Base-by-base conservation (phyloP, 2,113 vertebrate genomes). In the Thamnophis sirtalis region DNA sequence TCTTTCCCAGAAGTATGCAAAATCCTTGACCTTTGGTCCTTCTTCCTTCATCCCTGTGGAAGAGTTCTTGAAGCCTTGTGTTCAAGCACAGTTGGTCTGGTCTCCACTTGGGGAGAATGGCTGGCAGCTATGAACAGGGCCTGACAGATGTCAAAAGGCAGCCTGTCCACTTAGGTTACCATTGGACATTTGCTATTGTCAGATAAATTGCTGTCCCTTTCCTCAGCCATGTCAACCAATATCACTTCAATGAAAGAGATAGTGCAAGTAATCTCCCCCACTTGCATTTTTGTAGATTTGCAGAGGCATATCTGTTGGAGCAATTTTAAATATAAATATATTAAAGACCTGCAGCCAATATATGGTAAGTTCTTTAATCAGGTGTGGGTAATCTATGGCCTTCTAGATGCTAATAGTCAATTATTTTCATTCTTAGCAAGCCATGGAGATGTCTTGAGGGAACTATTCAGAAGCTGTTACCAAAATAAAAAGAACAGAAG, bases 131-230 rank as follows among this genome's bases (percentile, higher is more conserved):
- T 68, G 58, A 73, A 55, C 49, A 86, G 63, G 10, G 50, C 50
- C 33, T 86, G 89, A 87, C 89, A 93, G 92, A 90, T 93, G 92
- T 85, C 92, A 80, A 80, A 90, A 87, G 58, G 89, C 51, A 54
- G 85, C 84, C 53, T 93, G 89, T 93, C 89, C 58, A 53, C 51
- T 90, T 86, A 56, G 89, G 73, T 93, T 90, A 90, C 26, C 48
- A 80, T 84, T n/a, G 58, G 89, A 87, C 89, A 80, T 51, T 73
- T 73, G 43, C 26, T 93, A 60, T 86, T 90, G 92, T 86, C 58
- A 26, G 58, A 90, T 49, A 86, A 55, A 56, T 68, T 48, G 33
- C 50, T 73, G 24, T 86, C 58, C 58, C 3, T 68, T 68, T 54
- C 28, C 68, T n/a, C 26, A 68, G 86, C 60, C 63, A 9, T 84